Percentiles rank a stretch among this genome's conserved stretches.
Conservation (phyloP, 2,113 vertebrate species). For the Erythrolamprus reginae region DNA sequence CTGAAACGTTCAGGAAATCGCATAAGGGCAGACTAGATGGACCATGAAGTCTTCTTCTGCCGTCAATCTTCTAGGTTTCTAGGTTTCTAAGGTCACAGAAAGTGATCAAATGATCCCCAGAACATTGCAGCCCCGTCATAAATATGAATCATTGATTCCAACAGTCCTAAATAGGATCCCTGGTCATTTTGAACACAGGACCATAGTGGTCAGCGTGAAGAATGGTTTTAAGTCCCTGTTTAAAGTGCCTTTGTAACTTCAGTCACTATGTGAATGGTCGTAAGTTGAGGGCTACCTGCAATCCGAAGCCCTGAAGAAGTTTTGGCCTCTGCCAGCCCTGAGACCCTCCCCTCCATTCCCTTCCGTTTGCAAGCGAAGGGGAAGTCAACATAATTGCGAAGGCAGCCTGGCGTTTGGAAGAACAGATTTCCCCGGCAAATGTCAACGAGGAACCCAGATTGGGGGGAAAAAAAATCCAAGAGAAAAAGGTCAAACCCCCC, state of each 20-base stretch:
- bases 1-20: no score
- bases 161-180: not conserved
- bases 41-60: no score
- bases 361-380: not conserved
- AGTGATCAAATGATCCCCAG: no score
- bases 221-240: not conserved
- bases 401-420: not conserved
- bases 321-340: not conserved
- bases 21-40: no score
- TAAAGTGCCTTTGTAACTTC: not conserved
- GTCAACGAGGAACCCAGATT: not conserved
- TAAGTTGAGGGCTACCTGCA: not conserved
- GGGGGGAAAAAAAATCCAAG: constrained; percentile 5
- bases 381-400: not conserved
- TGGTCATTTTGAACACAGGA: no score
- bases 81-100: no score
- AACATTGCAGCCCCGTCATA: not conserved
- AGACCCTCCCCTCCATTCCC: not conserved
- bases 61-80: no score
- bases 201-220: not conserved
- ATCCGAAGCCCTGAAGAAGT: not conserved
- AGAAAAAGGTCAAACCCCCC: constrained; percentile 16
- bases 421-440: not conserved
- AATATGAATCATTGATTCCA: not conserved
- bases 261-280: not conserved